Conservation (phyloP, 2,113 vertebrate species). For the human (Homo sapiens) region GRCh38 chr5:106765501-106766000, state of each 20-base stretch:
- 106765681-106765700: not conserved
- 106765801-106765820: not conserved
- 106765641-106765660: not conserved
- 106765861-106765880: not conserved
- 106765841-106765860: not conserved
- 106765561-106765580: not conserved
- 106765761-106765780: not conserved
- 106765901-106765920: not conserved
- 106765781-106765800: not conserved
- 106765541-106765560: not conserved
- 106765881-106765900: not conserved
- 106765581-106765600: not conserved
- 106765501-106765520: not conserved
- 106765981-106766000: not conserved
- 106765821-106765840: constrained; percentile 15
- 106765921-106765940: constrained; percentile 37
- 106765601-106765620: not conserved
- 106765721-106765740: constrained; percentile 8
- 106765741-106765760: not conserved
- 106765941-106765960: constrained; percentile 13
- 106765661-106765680: not conserved
- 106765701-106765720: not conserved
- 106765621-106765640: not conserved
- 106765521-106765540: not conserved
- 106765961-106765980: not conserved